phyloP scores from a whole-genome alignment of 1,140 invertebrate species.

The Scylla paramamosain region DNA sequence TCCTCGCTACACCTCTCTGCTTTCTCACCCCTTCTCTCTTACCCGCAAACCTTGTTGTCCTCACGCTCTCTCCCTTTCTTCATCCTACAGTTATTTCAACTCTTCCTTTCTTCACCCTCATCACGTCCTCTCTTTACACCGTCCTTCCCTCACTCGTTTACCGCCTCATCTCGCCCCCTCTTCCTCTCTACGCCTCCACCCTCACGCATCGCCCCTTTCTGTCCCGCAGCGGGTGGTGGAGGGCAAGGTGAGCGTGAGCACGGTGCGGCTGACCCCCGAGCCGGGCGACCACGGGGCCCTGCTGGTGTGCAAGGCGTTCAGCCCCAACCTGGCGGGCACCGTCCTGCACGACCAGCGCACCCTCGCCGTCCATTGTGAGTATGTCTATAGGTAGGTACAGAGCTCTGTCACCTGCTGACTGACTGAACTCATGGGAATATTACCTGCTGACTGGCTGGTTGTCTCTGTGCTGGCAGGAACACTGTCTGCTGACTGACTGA shows the following conservation, averaged over 20 bases:
- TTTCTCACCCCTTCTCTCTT: too few relatives aligned
- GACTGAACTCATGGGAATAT: too few relatives aligned
- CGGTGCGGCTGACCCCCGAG: slow-evolving; percentile 45
- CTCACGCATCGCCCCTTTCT: neutral
- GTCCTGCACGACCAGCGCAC: slow-evolving; percentile 68
- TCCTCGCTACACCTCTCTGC: too few relatives aligned
- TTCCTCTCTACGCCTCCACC: neutral
- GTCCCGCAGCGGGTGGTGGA: slow-evolving; percentile 23
- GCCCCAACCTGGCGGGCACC: slow-evolving; percentile 66
- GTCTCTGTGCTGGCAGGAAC: too few relatives aligned
- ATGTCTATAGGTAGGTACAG: neutral
- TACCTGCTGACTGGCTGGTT: too few relatives aligned
- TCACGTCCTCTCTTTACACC: neutral
- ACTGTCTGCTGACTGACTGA: too few relatives aligned
- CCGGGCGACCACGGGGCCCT: slow-evolving; percentile 50
- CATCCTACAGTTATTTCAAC: neutral
- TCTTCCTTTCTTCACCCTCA: neutral
- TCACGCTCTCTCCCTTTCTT: neutral
- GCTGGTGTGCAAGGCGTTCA: slow-evolving; percentile 72
- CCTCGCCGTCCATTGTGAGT: slow-evolving; percentile 69
- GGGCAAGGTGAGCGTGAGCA: slow-evolving; percentile 66
- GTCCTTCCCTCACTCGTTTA: neutral
- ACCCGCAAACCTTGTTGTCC: neutral
- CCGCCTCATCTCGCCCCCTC: neutral
- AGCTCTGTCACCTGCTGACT: too few relatives aligned